Percentiles rank a stretch among this genome's conserved stretches.
Conservation (phyloP, 1,140 invertebrate species). For the Papilio xuthus region DNA sequence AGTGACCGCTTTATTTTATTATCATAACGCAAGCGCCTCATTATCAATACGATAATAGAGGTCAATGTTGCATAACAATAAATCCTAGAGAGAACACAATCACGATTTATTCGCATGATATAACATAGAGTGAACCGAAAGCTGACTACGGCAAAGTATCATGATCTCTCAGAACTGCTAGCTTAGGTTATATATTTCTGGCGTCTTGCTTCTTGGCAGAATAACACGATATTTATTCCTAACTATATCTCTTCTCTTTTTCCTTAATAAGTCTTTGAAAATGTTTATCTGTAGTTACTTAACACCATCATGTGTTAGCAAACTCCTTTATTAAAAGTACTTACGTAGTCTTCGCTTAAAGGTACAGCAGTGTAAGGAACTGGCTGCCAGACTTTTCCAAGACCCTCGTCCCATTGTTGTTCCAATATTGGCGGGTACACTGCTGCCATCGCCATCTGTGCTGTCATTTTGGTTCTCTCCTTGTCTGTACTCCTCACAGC, state of each 20-base stretch:
- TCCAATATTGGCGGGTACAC: slow-evolving; percentile 64
- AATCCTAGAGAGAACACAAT: not conserved
- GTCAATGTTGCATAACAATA: slow-evolving; percentile 25
- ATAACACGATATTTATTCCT: too few relatives aligned
- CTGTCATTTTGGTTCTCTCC: slow-evolving; percentile 73
- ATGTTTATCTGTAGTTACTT: not conserved
- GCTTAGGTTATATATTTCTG: not conserved
- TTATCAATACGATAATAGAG: slow-evolving; percentile 24
- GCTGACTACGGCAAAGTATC: not conserved
- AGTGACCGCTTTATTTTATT: not conserved
- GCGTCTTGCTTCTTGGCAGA: not conserved
- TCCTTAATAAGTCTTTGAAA: too few relatives aligned
- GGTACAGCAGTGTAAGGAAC: slow-evolving; percentile 69
- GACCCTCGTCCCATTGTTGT: slow-evolving; percentile 69
- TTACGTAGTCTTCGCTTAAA: slow-evolving; percentile 68
- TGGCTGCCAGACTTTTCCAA: slow-evolving; percentile 72
- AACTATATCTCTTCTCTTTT: not conserved
- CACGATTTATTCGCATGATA: slow-evolving; percentile 31
- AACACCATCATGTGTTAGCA: not conserved
- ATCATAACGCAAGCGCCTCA: not conserved
- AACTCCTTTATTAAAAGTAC: slow-evolving; percentile 40
- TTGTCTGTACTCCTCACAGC: slow-evolving; percentile 66
- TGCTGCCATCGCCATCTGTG: slow-evolving; percentile 65
- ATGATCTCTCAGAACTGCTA: not conserved
- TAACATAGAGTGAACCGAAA: not conserved